These are phyloP conservation scores for Globicephala melas DNA, from an alignment of 2,113 vertebrate species.

Conservation along the genomic window DNA sequence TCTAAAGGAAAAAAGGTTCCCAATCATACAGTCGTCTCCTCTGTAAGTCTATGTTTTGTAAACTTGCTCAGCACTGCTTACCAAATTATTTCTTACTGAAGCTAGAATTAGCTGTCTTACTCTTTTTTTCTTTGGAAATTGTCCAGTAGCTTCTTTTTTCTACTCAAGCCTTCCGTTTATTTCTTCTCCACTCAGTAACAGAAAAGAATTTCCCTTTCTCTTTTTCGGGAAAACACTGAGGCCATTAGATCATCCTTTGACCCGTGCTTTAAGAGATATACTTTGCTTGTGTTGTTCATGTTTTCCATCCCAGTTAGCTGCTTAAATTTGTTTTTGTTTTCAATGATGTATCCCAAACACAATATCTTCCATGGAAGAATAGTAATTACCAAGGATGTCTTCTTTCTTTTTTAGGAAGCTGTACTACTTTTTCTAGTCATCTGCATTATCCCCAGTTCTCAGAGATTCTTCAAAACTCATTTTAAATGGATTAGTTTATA, in stretches of 20 bases:
- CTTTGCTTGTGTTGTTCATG: neutral
- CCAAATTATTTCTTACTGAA: neutral
- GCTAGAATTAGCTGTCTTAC: neutral
- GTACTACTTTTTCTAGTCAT: neutral
- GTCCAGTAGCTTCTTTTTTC: neutral
- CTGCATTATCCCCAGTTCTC: neutral
- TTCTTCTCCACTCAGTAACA: neutral
- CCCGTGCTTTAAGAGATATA: neutral
- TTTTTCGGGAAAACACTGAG: neutral
- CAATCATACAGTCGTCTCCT: neutral
- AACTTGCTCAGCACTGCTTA: neutral
- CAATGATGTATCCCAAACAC: neutral
- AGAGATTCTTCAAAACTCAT: neutral
- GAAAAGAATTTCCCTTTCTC: neutral
- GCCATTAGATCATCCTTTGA: neutral
- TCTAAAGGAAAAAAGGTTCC: neutral
- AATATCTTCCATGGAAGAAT: neutral
- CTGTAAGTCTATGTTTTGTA: neutral
- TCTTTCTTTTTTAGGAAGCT: neutral
- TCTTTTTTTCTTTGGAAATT: neutral
- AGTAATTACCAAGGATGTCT: neutral
- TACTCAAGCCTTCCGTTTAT: neutral
- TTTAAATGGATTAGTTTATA: slow-evolving; percentile 9
- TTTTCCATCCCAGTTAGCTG: neutral
- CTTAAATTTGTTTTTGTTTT: neutral